Evolutionary conservation across 2,888 invertebrate genomes (phyloP).

Genomic region (Patella caerulea): DNA sequence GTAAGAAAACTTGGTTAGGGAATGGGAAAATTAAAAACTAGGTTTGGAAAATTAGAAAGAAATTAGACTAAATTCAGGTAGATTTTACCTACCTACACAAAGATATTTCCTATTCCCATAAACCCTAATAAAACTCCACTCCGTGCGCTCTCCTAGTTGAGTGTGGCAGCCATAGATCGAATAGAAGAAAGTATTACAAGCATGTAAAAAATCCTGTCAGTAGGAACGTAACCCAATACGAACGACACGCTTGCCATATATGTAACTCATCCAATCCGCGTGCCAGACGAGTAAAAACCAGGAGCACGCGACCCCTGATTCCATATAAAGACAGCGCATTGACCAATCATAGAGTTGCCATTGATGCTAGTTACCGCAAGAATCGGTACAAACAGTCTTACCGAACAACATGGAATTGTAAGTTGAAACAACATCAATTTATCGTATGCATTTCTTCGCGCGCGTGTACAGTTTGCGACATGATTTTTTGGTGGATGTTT

Average conservation of each 20-base stretch:
- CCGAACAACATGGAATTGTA: too few species aligned
- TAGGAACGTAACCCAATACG: slow-evolving; percentile 45
- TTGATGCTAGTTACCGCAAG: too few species aligned
- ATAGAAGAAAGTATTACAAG: slow-evolving; percentile 43
- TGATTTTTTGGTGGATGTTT: too few species aligned
- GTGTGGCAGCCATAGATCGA: slow-evolving; percentile 45
- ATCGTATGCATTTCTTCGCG: too few species aligned
- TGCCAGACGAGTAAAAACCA: slow-evolving; percentile 18
- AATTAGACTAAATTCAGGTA: too few species aligned
- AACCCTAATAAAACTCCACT: slow-evolving; percentile 28
- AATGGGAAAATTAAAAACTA: too few species aligned
- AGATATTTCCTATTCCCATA: slow-evolving; percentile 26
- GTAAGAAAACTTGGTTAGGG: too few species aligned
- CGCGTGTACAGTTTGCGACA: too few species aligned
- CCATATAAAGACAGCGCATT: slow-evolving; percentile 24
- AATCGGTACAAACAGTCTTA: too few species aligned
- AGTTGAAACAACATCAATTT: too few species aligned
- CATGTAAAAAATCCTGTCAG: slow-evolving; percentile 50
- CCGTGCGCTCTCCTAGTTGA: slow-evolving; percentile 22
- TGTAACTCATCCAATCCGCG: slow-evolving; percentile 37
- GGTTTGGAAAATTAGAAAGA: too few species aligned
- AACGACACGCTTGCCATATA: slow-evolving; percentile 44
- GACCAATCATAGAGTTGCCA: slow-evolving; percentile 17
- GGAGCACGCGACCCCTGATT: slow-evolving; percentile 17
- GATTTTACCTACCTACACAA: slow-evolving; percentile 25